Conservation (phyloP, 2,113 vertebrate species). For the Colaptes auratus region DNA sequence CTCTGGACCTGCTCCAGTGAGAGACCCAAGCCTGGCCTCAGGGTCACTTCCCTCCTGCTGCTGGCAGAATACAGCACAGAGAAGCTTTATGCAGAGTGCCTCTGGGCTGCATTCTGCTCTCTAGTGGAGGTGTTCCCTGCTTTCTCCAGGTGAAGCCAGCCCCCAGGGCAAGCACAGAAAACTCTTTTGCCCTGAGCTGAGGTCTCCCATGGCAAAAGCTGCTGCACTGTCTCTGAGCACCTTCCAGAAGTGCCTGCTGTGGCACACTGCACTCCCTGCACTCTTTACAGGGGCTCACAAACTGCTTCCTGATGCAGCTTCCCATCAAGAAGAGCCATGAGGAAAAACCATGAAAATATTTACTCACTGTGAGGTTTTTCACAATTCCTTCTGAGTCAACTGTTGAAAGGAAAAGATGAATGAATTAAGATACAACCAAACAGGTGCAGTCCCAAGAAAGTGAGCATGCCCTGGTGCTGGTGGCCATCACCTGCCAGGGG, state of each 20-base stretch:
- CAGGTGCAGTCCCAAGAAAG: neutral
- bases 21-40: too few relatives aligned
- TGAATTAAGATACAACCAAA: neutral
- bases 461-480: neutral
- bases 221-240: neutral
- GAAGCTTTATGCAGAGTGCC: neutral
- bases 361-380: conserved; percentile 92
- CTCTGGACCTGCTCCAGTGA: too few relatives aligned
- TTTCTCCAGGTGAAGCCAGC: neutral
- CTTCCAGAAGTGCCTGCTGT: neutral
- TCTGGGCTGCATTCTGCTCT: neutral
- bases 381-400: conserved; percentile 91
- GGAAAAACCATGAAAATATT: neutral
- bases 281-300: neutral
- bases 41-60: too few relatives aligned
- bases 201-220: neutral
- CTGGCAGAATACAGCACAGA: too few relatives aligned
- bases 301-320: neutral
- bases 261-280: neutral
- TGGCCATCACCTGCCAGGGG: neutral
- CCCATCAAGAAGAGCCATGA: neutral
- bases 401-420: conserved; percentile 68
- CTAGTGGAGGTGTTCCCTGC: neutral
- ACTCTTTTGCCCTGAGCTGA: neutral
- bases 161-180: neutral